phyloP scores from a whole-genome alignment of 2,113 vertebrate genomes.

The Morphnarchus princeps region DNA sequence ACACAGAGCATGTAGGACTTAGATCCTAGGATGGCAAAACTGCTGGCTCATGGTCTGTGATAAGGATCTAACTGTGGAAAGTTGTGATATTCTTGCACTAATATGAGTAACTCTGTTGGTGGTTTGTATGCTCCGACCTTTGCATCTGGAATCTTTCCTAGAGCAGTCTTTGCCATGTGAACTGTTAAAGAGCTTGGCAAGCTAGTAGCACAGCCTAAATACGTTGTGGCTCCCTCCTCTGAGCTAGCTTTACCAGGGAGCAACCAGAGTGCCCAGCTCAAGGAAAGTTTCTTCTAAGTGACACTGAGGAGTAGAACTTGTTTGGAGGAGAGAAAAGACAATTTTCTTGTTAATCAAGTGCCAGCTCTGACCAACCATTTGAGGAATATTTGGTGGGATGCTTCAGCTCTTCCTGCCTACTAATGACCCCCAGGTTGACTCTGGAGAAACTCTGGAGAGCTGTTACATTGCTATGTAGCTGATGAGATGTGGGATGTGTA shows the following conservation, averaged over 20 bases:
- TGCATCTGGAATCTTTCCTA: not conserved
- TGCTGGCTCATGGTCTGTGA: not conserved
- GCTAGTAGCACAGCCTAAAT: not conserved
- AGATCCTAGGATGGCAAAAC: not conserved
- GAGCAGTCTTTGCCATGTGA: not conserved
- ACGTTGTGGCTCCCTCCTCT: not conserved
- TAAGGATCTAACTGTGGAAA: not conserved
- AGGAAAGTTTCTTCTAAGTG: not conserved
- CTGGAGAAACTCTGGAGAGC: not conserved
- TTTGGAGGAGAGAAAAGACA: not conserved
- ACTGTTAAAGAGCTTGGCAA: not conserved
- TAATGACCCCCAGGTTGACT: too few species aligned
- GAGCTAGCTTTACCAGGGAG: not conserved
- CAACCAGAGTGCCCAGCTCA: not conserved
- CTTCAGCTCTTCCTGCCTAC: not conserved
- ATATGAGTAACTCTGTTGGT: not conserved
- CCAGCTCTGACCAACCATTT: not conserved
- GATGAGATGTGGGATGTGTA: not conserved
- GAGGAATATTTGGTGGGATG: not conserved
- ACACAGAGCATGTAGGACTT: not conserved
- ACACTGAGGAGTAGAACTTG: not conserved
- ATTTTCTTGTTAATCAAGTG: not conserved
- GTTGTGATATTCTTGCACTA: not conserved
- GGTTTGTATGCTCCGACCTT: not conserved
- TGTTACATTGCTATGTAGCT: not conserved